phyloP scores from a whole-genome alignment of 1,140 invertebrate species.

The Babylonia areolata region DNA sequence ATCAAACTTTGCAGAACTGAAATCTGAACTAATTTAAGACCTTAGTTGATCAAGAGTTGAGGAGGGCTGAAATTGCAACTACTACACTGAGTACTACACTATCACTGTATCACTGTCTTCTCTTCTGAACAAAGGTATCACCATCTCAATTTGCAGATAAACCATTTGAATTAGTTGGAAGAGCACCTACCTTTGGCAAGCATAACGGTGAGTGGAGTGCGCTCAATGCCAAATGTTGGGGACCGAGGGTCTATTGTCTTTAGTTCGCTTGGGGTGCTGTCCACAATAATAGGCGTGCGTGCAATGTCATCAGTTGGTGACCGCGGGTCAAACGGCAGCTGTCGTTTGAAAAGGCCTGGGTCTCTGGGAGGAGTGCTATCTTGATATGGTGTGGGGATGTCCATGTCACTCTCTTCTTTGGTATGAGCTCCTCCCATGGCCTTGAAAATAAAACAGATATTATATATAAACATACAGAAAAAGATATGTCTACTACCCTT shows the following conservation, averaged over 20 bases:
- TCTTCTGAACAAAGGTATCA: no score
- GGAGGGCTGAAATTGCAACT: no score
- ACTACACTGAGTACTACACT: no score
- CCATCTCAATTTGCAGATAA: no score
- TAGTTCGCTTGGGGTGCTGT: slow-evolving; percentile 51
- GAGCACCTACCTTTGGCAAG: background rate
- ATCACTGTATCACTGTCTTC: no score
- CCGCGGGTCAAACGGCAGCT: slow-evolving; percentile 54
- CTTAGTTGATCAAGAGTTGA: no score
- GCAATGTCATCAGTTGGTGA: slow-evolving; percentile 56
- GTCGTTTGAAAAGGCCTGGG: slow-evolving; percentile 18
- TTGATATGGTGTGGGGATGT: background rate
- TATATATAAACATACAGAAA: background rate
- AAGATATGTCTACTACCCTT: no score
- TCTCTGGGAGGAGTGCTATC: slow-evolving; percentile 42
- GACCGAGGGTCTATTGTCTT: slow-evolving; percentile 56
- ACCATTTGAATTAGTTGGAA: no score
- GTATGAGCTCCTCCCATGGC: slow-evolving; percentile 20
- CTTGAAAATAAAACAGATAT: background rate
- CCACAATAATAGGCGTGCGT: slow-evolving; percentile 58
- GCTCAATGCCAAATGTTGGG: slow-evolving; percentile 55
- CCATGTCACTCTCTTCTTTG: background rate
- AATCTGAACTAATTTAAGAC: no score
- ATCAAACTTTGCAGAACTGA: no score
- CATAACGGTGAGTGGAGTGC: slow-evolving; percentile 53